Percentiles rank a stretch among this genome's conserved stretches.
These are phyloP conservation scores for Elymnias hypermnestra DNA, from an alignment of 1,140 invertebrate species.

Conservation along the genomic window DNA sequence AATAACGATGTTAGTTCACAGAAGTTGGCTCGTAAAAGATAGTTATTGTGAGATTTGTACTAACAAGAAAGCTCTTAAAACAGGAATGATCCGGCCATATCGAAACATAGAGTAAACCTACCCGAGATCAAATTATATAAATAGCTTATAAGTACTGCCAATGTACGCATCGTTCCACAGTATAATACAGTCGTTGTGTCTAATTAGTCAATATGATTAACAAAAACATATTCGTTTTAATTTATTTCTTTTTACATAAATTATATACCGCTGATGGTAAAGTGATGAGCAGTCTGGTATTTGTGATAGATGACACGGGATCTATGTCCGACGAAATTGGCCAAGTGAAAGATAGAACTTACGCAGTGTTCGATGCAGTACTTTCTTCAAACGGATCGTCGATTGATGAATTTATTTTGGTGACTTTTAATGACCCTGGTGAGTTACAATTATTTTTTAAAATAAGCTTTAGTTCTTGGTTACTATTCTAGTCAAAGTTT, in stretches of 20 bases:
- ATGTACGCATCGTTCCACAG: too few relatives aligned
- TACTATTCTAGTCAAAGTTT: too few relatives aligned
- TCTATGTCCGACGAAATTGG: slow-evolving; percentile 47
- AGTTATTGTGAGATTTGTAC: too few relatives aligned
- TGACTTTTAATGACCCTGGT: slow-evolving; percentile 53
- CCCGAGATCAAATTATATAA: too few relatives aligned
- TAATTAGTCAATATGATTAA: neutral
- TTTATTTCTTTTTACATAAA: neutral
- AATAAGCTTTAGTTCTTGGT: too few relatives aligned
- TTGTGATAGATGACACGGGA: slow-evolving; percentile 44
- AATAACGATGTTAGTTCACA: too few relatives aligned
- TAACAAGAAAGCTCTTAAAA: too few relatives aligned
- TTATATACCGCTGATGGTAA: neutral
- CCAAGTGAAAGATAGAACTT: slow-evolving; percentile 28
- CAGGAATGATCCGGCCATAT: too few relatives aligned
- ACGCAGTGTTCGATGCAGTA: slow-evolving; percentile 39
- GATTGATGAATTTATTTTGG: slow-evolving; percentile 50
- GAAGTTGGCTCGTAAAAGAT: too few relatives aligned
- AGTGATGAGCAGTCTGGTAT: slow-evolving; percentile 30
- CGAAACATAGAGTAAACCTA: too few relatives aligned
- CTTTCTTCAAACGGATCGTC: slow-evolving; percentile 26
- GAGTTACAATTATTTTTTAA: slow-evolving; percentile 16
- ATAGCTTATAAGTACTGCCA: too few relatives aligned
- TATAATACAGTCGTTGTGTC: neutral
- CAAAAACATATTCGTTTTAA: neutral